phyloP scores from a whole-genome alignment of 2,113 vertebrate species.

The Megatriorchis doriae region DNA sequence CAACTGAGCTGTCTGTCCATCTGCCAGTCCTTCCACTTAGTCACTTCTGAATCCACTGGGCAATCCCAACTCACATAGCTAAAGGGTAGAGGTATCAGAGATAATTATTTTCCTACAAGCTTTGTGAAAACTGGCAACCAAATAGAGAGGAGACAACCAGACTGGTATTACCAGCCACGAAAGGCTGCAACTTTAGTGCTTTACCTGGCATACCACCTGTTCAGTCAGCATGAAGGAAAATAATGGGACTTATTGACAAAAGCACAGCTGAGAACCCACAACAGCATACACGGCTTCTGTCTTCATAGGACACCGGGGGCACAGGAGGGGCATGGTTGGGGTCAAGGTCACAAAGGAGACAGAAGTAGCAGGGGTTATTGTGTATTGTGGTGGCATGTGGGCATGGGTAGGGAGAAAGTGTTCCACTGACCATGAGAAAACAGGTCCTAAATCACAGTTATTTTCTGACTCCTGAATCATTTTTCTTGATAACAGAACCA shows the following conservation, averaged over 20 bases:
- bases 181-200: background rate
- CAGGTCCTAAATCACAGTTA: background rate
- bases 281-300: accelerated
- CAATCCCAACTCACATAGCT: background rate
- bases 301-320: accelerated
- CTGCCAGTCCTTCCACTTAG: background rate
- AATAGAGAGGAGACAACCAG: background rate
- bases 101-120: background rate
- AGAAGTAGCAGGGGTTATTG: background rate
- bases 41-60: background rate
- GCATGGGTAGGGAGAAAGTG: background rate
- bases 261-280: background rate
- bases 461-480: background rate
- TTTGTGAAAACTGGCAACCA: background rate
- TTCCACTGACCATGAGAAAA: background rate
- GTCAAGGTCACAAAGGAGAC: background rate
- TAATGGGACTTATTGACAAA: background rate
- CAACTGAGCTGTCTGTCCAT: background rate
- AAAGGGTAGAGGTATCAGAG: background rate
- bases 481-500: background rate
- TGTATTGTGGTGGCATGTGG: background rate
- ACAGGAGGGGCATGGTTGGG: background rate
- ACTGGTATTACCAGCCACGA: background rate
- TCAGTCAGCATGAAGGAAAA: background rate
- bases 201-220: background rate